phyloP scores from a whole-genome alignment of 2,888 invertebrate genomes.

The Molorchus minor region DNA sequence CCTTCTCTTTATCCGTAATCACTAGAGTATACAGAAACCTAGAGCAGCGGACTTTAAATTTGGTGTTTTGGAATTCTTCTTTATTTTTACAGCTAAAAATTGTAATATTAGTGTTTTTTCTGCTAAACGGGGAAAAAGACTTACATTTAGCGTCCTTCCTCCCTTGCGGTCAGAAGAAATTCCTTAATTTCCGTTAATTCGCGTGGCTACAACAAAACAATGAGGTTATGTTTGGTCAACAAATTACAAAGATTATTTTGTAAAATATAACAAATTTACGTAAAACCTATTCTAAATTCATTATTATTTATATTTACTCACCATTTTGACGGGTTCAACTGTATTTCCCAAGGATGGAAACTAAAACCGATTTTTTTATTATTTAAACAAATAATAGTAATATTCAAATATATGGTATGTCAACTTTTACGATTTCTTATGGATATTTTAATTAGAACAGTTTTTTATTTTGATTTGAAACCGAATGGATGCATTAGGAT shows the following conservation, averaged over 20 bases:
- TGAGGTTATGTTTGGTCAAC: constrained; percentile 26
- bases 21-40: constrained; percentile 97
- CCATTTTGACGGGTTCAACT: too few species aligned
- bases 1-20: constrained; percentile 98
- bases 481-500: constrained; percentile 12
- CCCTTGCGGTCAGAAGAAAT: constrained; percentile 95
- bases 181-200: constrained; percentile 99
- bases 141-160: constrained; percentile 97
- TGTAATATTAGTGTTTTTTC: neutral
- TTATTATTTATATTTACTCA: too few species aligned
- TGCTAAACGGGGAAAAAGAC: constrained; percentile 52
- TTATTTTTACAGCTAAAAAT: constrained; percentile 92
- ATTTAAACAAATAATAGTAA: too few species aligned
- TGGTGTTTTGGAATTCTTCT: constrained; percentile 97
- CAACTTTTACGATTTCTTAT: neutral
- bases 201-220: constrained; percentile 77
- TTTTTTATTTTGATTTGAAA: neutral
- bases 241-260: too few species aligned
- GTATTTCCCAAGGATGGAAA: too few species aligned
- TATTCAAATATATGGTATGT: too few species aligned
- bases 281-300: too few species aligned
- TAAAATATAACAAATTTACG: too few species aligned
- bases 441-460: neutral
- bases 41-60: constrained; percentile 99
- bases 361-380: too few species aligned